These are phyloP conservation scores for Agelas oroides DNA, from an alignment of 37 sponge, comb jelly and placozoan genomes.

Conservation along the genomic window DNA sequence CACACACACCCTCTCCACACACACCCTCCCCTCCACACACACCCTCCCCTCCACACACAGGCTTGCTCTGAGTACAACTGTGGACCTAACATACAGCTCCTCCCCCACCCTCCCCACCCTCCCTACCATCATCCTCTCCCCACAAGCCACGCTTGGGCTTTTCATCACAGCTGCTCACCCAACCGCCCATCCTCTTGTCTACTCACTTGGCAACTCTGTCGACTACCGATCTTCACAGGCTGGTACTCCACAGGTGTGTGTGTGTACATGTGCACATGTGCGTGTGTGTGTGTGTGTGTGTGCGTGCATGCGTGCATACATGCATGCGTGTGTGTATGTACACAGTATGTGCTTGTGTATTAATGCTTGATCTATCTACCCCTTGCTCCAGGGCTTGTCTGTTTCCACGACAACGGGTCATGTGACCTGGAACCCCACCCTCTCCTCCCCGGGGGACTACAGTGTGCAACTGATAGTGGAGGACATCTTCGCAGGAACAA, in stretches of 20 bases:
- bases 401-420: slow-evolving; percentile 67
- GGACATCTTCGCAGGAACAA: slow-evolving; percentile 60
- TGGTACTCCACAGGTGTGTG: slow-evolving; percentile 51
- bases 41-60: slow-evolving; percentile 4
- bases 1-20: too few relatives aligned
- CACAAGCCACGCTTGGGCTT: slow-evolving; percentile 22
- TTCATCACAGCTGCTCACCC: slow-evolving; percentile 46
- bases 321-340: neutral
- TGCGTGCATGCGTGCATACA: slow-evolving; percentile 19
- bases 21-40: neutral
- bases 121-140: slow-evolving; percentile 40
- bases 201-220: slow-evolving; percentile 48
- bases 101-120: slow-evolving; percentile 70
- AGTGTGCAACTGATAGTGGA: slow-evolving; percentile 57
- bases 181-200: slow-evolving; percentile 63
- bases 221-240: slow-evolving; percentile 77
- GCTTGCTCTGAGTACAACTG: slow-evolving; percentile 41
- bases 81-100: slow-evolving; percentile 64
- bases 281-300: slow-evolving; percentile 5
- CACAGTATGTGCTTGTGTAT: slow-evolving; percentile 16
- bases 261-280: neutral
- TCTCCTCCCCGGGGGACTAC: slow-evolving; percentile 73
- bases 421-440: slow-evolving; percentile 71
- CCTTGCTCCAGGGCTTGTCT: slow-evolving; percentile 41
- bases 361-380: neutral